Percentiles rank a stretch among this genome's conserved stretches.
phyloP scores from a whole-genome alignment of 2,113 vertebrate species.

The Rhinogobius similis region DNA sequence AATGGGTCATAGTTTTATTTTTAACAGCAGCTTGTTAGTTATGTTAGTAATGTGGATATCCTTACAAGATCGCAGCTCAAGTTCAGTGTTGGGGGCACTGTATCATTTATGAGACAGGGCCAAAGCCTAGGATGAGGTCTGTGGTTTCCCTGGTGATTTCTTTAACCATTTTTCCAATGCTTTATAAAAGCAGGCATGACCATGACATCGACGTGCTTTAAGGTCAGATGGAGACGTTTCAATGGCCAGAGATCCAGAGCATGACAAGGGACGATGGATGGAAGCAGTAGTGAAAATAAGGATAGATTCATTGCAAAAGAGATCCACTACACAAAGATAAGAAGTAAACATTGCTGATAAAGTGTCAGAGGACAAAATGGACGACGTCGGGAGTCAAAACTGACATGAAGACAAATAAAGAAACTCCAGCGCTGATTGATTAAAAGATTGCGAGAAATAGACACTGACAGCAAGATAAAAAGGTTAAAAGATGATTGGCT shows the following conservation, averaged over 20 bases:
- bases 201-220: slow-evolving; percentile 12
- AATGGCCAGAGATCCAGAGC: slow-evolving; percentile 5
- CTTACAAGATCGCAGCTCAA: neutral
- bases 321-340: slow-evolving; percentile 18
- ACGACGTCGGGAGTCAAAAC: neutral
- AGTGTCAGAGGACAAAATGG: slow-evolving; percentile 8
- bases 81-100: neutral
- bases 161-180: neutral
- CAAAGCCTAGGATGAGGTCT: no score
- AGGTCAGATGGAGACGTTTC: slow-evolving; percentile 41
- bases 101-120: neutral
- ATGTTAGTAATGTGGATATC: no score
- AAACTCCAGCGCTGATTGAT: slow-evolving; percentile 12
- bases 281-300: neutral
- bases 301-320: slow-evolving; percentile 12
- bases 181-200: neutral
- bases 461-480: slow-evolving; percentile 22
- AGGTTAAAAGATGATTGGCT: slow-evolving; percentile 16
- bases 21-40: no score
- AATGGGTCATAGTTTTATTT: no score
- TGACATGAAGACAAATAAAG: slow-evolving; percentile 13
- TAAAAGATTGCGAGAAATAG: neutral
- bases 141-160: neutral
- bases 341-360: slow-evolving; percentile 11
- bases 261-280: slow-evolving; percentile 3